A percentile compares a stretch with the other conserved stretches of the same genome.
These are phyloP conservation scores for Lymantria dispar DNA, from an alignment of 2,888 invertebrate genomes.

Conservation along the genomic window DNA sequence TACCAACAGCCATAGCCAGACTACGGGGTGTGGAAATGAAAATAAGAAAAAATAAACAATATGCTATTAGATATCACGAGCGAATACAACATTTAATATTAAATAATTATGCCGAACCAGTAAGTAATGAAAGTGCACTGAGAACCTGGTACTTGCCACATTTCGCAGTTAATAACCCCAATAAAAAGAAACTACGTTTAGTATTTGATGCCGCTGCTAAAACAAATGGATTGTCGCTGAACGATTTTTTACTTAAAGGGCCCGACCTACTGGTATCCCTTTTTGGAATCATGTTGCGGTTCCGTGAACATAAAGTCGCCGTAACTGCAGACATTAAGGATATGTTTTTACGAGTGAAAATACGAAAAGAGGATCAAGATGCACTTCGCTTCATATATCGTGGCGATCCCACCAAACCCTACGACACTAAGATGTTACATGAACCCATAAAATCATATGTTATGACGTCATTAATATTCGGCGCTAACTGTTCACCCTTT, in stretches of 20 bases:
- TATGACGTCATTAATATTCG: no score
- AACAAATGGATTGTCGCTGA: slow-evolving; percentile 12
- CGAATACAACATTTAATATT: slow-evolving; percentile 23
- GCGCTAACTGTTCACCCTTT: no score
- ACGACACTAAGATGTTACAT: no score
- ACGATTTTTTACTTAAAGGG: slow-evolving; percentile 22
- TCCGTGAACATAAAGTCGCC: slow-evolving; percentile 16
- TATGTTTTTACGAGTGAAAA: slow-evolving; percentile 23
- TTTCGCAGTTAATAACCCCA: slow-evolving; percentile 29
- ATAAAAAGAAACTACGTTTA: slow-evolving; percentile 22
- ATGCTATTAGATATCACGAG: slow-evolving; percentile 14
- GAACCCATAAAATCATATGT: no score
- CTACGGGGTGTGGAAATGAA: slow-evolving; percentile 22
- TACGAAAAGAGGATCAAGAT: no score
- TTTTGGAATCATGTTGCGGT: slow-evolving; percentile 21
- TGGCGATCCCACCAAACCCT: neutral
- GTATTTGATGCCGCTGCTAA: slow-evolving; percentile 27
- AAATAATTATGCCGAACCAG: slow-evolving; percentile 21
- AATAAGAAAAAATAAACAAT: slow-evolving; percentile 13
- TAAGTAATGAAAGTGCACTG: neutral
- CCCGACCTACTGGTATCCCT: slow-evolving; percentile 20
- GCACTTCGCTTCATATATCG: slow-evolving; percentile 11
- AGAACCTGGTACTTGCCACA: slow-evolving; percentile 30
- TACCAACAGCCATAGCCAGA: slow-evolving; percentile 13
- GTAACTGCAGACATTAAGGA: slow-evolving; percentile 15